Percentiles rank a stretch among this genome's conserved stretches.
Conservation (phyloP, 2,113 vertebrate genomes). For the Amazona vittata region DNA sequence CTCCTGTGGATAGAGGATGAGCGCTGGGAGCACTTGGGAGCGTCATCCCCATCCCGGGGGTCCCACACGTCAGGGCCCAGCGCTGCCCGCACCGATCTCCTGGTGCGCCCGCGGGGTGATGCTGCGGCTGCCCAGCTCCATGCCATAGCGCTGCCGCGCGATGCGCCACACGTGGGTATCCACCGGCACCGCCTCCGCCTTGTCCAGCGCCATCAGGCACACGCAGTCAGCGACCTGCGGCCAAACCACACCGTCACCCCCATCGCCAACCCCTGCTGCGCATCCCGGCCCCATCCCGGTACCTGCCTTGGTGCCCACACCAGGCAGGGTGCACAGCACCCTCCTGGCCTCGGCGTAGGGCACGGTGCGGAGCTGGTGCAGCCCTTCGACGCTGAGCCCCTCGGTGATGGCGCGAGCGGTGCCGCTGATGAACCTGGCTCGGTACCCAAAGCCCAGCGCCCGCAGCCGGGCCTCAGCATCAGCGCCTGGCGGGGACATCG, state of each 20-base stretch:
- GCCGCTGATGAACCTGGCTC: conserved; percentile 86
- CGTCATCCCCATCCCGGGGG: too few relatives aligned
- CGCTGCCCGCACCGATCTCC: conserved; percentile 82
- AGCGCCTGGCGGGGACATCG: conserved; percentile 63
- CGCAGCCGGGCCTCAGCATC: conserved; percentile 81
- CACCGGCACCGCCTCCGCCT: conserved; percentile 88
- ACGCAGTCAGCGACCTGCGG: conserved; percentile 94
- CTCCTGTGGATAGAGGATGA: conserved; percentile 74
- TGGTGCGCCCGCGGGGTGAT: conserved; percentile 83
- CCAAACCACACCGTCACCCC: neutral
- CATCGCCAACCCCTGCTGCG: fast-evolving
- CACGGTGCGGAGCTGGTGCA: conserved; percentile 74
- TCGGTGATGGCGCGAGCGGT: conserved; percentile 81
- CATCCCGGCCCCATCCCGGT: fast-evolving
- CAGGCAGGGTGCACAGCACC: conserved; percentile 85
- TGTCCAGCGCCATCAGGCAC: conserved; percentile 93
- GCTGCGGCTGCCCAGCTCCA: conserved; percentile 71
- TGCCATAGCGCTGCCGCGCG: conserved; percentile 84
- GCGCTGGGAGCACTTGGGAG: fast-evolving
- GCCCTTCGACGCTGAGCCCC: conserved; percentile 77
- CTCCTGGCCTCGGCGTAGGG: conserved; percentile 83
- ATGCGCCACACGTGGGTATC: conserved; percentile 96
- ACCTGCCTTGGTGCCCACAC: conserved; percentile 90
- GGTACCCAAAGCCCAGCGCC: conserved; percentile 91
- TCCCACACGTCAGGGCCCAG: fast-evolving